These are phyloP conservation scores for Edolisoma coerulescens DNA, from an alignment of 2,113 vertebrate genomes.

Conservation along the genomic window DNA sequence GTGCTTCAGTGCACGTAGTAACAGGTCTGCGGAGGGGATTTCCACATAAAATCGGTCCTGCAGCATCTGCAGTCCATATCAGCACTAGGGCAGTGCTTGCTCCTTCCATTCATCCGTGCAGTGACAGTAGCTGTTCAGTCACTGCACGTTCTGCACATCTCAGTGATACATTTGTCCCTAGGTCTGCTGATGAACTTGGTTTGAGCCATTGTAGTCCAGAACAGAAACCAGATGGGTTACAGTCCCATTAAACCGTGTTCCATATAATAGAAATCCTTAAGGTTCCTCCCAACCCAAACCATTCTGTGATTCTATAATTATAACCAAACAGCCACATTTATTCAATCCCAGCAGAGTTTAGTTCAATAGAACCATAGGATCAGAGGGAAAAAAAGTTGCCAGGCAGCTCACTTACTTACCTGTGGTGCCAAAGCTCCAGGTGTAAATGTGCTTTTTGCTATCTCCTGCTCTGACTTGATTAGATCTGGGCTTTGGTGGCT, in stretches of 20 bases:
- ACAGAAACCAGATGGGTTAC: not conserved
- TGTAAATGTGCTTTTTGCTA: not conserved
- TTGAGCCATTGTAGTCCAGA: not conserved
- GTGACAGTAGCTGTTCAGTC: not conserved
- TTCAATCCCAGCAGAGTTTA: not conserved
- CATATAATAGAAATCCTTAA: not conserved
- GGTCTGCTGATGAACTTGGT: not conserved
- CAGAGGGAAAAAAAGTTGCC: not conserved
- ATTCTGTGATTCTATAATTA: not conserved
- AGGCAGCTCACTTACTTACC: not conserved
- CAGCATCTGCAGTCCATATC: accelerated
- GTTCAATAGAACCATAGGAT: not conserved
- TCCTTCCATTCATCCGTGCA: not conserved
- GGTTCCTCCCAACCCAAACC: not conserved
- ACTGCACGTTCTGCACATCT: not conserved
- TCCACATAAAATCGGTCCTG: accelerated
- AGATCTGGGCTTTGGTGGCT: constrained; percentile 9
- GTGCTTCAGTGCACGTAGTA: not conserved
- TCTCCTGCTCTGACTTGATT: not conserved
- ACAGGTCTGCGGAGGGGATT: not conserved
- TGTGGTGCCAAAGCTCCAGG: not conserved
- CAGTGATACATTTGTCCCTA: not conserved
- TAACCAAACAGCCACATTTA: not conserved
- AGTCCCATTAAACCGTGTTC: not conserved
- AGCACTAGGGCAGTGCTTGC: not conserved